These are phyloP conservation scores for Polydrusus pterygomalis DNA, from an alignment of 2,888 invertebrate genomes.

Conservation along the genomic window DNA sequence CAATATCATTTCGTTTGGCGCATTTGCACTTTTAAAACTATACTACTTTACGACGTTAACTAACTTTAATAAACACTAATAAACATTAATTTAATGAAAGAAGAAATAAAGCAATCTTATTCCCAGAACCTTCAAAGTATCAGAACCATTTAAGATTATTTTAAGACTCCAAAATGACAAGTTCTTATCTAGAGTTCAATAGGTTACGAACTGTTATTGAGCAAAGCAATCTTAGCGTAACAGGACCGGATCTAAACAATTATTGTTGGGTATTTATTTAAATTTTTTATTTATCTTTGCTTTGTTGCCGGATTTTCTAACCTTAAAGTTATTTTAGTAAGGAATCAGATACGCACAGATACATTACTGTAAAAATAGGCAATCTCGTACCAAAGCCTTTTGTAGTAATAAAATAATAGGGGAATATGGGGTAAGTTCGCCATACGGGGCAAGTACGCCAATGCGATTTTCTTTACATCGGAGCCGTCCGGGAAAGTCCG, in stretches of 20 bases:
- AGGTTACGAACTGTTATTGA: conserved; percentile 59
- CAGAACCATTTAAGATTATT: conserved; percentile 56
- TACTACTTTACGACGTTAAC: conserved; percentile 2
- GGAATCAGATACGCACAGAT: too few species aligned
- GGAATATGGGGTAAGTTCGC: too few species aligned
- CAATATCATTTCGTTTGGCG: conserved; percentile 42
- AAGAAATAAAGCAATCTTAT: conserved; percentile 27
- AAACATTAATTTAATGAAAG: conserved; percentile 23
- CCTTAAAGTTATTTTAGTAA: too few species aligned
- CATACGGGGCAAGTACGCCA: too few species aligned
- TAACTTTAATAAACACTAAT: not conserved
- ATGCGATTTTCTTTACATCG: too few species aligned
- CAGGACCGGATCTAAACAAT: conserved; percentile 33
- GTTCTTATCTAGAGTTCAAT: conserved; percentile 60
- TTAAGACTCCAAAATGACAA: conserved; percentile 58
- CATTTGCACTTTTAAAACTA: conserved; percentile 33
- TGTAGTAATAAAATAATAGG: too few species aligned
- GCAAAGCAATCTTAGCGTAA: conserved; percentile 47
- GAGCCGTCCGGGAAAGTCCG: too few species aligned
- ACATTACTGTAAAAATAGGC: too few species aligned
- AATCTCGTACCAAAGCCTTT: too few species aligned
- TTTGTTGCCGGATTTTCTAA: too few species aligned
- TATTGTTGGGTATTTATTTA: conserved; percentile 8
- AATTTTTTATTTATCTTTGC: not conserved
- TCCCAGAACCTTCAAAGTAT: conserved; percentile 38